These are phyloP conservation scores for Cyprinodon tularosa DNA, from an alignment of 2,113 vertebrate species.

Conservation along the genomic window DNA sequence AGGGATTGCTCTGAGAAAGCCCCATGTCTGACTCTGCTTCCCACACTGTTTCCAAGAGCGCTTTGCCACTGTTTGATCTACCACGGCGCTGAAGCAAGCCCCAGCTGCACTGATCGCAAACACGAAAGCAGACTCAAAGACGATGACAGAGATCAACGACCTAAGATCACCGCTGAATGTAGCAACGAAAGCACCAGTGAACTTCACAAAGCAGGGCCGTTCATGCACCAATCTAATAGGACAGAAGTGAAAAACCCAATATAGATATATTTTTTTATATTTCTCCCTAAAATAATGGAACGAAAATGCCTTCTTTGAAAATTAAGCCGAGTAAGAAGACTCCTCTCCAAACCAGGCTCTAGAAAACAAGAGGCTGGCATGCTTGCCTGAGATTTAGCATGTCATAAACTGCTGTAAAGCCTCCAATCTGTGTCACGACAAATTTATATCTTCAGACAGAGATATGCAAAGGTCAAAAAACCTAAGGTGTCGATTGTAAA, in stretches of 20 bases:
- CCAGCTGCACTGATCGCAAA: conserved; percentile 51
- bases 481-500: conserved; percentile 84
- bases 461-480: conserved; percentile 86
- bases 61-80: conserved; percentile 59
- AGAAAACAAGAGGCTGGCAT: conserved; percentile 77
- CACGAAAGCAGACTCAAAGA: conserved; percentile 63
- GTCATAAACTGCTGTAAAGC: conserved; percentile 85
- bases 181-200: conserved; percentile 6
- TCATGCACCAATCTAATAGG: conserved; percentile 1
- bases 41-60: conserved; percentile 60
- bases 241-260: conserved; percentile 7
- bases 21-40: conserved; percentile 54
- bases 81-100: conserved; percentile 35
- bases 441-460: conserved; percentile 85
- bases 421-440: conserved; percentile 85
- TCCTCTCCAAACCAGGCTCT: conserved; percentile 66
- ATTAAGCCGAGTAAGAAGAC: conserved; percentile 54
- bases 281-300: conserved; percentile 4
- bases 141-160: conserved; percentile 17
- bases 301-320: conserved; percentile 30
- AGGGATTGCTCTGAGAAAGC: conserved; percentile 66
- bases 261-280: neutral
- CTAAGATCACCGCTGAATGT: conserved; percentile 3
- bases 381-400: conserved; percentile 81
- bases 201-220: conserved; percentile 4